Evolutionary conservation across 1,140 invertebrate genomes (phyloP).

Genomic region (Probaryconus sp.): DNA sequence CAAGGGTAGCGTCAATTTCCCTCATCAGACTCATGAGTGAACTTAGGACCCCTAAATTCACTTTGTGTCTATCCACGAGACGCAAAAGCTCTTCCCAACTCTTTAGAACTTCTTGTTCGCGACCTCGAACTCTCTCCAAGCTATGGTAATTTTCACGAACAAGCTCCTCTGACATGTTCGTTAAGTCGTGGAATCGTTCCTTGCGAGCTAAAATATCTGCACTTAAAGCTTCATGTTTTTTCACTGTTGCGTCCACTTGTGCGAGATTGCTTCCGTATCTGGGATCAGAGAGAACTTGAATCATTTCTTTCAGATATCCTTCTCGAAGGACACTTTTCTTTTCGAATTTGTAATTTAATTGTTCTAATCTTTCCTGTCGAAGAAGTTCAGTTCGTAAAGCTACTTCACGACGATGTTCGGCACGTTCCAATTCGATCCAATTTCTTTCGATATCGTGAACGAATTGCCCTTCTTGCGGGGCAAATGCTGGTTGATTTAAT

Average conservation of each 20-base stretch:
- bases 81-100: slow-evolving; percentile 93
- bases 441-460: slow-evolving; percentile 95
- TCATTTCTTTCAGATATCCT: slow-evolving; percentile 98
- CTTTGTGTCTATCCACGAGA: slow-evolving; percentile 91
- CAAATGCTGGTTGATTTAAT: slow-evolving; percentile 92
- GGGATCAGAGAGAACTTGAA: slow-evolving; percentile 95
- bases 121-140: slow-evolving; percentile 87
- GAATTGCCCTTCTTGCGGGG: slow-evolving; percentile 92
- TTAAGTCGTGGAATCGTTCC: slow-evolving; percentile 95
- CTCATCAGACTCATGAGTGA: slow-evolving; percentile 90
- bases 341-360: slow-evolving; percentile 97
- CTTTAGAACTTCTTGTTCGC: slow-evolving; percentile 91
- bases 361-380: slow-evolving; percentile 95
- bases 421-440: slow-evolving; percentile 95
- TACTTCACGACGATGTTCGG: slow-evolving; percentile 96
- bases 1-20: slow-evolving; percentile 94
- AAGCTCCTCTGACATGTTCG: slow-evolving; percentile 93
- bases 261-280: slow-evolving; percentile 92
- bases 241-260: slow-evolving; percentile 97
- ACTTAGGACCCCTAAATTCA: slow-evolving; percentile 86
- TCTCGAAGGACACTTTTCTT: slow-evolving; percentile 94
- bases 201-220: slow-evolving; percentile 97
- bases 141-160: slow-evolving; percentile 95
- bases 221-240: slow-evolving; percentile 98
- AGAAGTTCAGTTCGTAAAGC: slow-evolving; percentile 94